Evolutionary conservation across 2,888 invertebrate species (phyloP), one percentile per base, ranked within the genome.

Genomic region (Hipparchia semele): DNA sequence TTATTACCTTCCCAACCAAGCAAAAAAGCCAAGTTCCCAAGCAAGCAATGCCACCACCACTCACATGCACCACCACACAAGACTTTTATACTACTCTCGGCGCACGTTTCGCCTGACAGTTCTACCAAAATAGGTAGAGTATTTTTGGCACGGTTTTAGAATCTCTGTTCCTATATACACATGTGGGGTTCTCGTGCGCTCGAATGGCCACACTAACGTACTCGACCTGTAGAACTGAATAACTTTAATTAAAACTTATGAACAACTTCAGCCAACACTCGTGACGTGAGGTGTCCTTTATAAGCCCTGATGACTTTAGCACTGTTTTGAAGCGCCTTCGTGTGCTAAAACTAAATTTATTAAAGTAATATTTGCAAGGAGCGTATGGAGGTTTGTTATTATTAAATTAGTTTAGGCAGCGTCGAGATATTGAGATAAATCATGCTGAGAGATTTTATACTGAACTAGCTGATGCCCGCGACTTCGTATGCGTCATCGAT

Each of bases 211-310:
- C 13, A 56, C 56, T n/a, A 7, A 12, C 12, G 2, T 58, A 58
- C 58, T 39, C 56, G 58, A 45, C 58, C 13, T 67, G n/a, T 45
- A 58, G 13, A 46, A 56, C 13, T 8, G 58, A 46, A 67, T 46
- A 67, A 58, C 45, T 75, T 72, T 68, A 70, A 68, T 70, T 54
- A 65, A 74, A 74, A 72, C 67, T 72, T 64, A 10, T 45, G 61
- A 66, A 72, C 69, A 56, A 13, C 69, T 49, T 49, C 49, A 6
- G 49, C 2, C 56, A 7, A 13, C 62, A 62, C 58, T 7, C 65
- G 45, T 75, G 72, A 75, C 67, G 67, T 51, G 66, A 72, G 66
- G 49, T 53, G 53, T 68, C 72, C 64, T 70, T 75, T 72, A 75
- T 70, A 75, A 70, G 46, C 39, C 64, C 62, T 64, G 33, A 70